Percentiles rank a stretch among this genome's conserved stretches.
Conservation (phyloP, 2,888 invertebrate species). For the Clepsis dumicolana region DNA sequence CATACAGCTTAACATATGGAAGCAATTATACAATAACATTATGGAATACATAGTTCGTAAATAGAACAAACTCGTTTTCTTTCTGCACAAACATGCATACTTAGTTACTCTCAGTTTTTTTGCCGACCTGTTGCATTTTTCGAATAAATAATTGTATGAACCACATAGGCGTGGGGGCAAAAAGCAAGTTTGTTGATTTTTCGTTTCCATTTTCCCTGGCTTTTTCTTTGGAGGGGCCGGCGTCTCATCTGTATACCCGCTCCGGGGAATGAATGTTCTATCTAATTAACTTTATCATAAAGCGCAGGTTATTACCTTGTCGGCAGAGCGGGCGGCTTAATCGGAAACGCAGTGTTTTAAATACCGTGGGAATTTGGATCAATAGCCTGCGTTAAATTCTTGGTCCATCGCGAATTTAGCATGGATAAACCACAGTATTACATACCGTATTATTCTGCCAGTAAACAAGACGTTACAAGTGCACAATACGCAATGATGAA, state of each 20-base stretch:
- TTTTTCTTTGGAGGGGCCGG: slow-evolving; percentile 58
- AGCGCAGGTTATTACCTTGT: slow-evolving; percentile 77
- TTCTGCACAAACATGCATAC: slow-evolving; percentile 12
- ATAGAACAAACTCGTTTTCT: not conserved
- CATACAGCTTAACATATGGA: not conserved
- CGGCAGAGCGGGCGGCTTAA: slow-evolving; percentile 67
- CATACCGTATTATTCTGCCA: not conserved
- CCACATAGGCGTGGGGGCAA: slow-evolving; percentile 41
- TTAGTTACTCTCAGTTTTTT: slow-evolving; percentile 23
- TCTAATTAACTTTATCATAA: slow-evolving; percentile 85
- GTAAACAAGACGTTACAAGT: not conserved
- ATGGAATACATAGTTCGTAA: not conserved
- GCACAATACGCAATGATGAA: not conserved
- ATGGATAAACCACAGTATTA: not conserved
- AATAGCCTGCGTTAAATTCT: slow-evolving; percentile 9
- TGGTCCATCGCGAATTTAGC: slow-evolving; percentile 26
- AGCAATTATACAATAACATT: not conserved
- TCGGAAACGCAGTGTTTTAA: slow-evolving; percentile 59
- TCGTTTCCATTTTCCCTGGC: slow-evolving; percentile 64
- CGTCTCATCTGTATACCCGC: slow-evolving; percentile 75
- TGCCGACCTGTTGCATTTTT: slow-evolving; percentile 42
- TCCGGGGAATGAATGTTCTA: slow-evolving; percentile 81
- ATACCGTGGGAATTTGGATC: slow-evolving; percentile 56
- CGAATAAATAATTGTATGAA: slow-evolving; percentile 44
- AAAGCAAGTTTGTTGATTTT: slow-evolving; percentile 52